These are phyloP conservation scores for Willowsia nigromaculata DNA, from an alignment of 2,888 invertebrate genomes.

Conservation along the genomic window DNA sequence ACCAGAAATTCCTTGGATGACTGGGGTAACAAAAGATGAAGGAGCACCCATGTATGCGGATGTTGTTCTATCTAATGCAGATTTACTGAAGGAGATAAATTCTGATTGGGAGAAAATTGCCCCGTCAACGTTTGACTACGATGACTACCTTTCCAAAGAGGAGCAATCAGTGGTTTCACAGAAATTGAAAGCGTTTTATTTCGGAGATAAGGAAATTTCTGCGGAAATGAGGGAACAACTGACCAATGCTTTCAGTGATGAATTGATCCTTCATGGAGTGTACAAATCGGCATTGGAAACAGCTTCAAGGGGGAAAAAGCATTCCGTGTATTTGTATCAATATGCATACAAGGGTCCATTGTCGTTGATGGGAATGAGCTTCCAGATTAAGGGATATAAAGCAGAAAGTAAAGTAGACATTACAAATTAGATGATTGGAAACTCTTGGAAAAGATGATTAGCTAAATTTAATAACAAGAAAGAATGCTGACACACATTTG, in stretches of 20 bases:
- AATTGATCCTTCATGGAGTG: background rate
- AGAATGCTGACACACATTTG: background rate
- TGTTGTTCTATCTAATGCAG: background rate
- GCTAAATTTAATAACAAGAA: background rate
- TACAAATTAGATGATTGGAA: background rate
- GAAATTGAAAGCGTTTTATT: constrained; percentile 50
- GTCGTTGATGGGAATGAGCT: background rate
- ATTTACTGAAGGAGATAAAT: background rate
- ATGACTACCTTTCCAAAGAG: background rate
- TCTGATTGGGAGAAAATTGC: constrained; percentile 15
- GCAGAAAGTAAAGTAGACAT: background rate
- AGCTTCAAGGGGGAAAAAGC: background rate
- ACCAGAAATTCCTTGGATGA: constrained; percentile 40
- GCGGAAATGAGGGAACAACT: background rate
- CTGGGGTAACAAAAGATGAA: constrained; percentile 51
- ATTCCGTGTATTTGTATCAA: constrained; percentile 46
- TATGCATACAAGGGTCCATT: constrained; percentile 38
- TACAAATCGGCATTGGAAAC: background rate
- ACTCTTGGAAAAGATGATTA: background rate
- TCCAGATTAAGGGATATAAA: background rate
- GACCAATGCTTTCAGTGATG: constrained; percentile 17
- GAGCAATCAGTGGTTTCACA: background rate
- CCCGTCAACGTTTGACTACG: background rate
- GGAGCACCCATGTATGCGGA: background rate
- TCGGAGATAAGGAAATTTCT: background rate